Conservation (phyloP, 2,888 invertebrate genomes). For the Chaitophorus viminalis region DNA sequence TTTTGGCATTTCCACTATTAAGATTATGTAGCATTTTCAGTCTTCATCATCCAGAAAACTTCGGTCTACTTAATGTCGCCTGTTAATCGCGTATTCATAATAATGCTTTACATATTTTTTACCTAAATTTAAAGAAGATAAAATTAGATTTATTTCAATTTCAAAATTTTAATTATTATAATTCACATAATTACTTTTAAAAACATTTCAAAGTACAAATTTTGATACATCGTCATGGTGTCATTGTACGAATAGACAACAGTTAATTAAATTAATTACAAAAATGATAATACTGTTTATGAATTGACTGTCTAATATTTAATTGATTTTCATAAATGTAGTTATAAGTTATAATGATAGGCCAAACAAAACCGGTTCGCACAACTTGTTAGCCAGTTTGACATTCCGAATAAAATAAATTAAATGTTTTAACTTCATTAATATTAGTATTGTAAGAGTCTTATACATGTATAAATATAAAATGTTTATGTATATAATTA, state of each 20-base stretch:
- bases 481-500: too few relatives aligned
- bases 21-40: not conserved
- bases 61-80: conserved; percentile 26
- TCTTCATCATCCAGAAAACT: conserved; percentile 25
- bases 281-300: not conserved
- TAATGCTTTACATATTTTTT: conserved; percentile 26
- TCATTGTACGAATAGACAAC: not conserved
- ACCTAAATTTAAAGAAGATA: conserved; percentile 33
- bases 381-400: not conserved
- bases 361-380: conserved; percentile 8
- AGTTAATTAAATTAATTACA: conserved; percentile 9
- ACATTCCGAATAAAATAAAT: not conserved
- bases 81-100: conserved; percentile 40
- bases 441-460: not conserved
- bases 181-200: not conserved
- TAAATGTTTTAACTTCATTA: not conserved
- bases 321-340: conserved; percentile 28
- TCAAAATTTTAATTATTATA: not conserved
- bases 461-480: too few relatives aligned
- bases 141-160: conserved; percentile 43
- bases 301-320: not conserved
- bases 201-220: not conserved
- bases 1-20: conserved; percentile 19
- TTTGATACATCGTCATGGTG: not conserved
- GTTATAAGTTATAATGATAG: conserved; percentile 19